Base-by-base conservation (phyloP, 2,113 vertebrate species). In the Cacatua alba region DNA sequence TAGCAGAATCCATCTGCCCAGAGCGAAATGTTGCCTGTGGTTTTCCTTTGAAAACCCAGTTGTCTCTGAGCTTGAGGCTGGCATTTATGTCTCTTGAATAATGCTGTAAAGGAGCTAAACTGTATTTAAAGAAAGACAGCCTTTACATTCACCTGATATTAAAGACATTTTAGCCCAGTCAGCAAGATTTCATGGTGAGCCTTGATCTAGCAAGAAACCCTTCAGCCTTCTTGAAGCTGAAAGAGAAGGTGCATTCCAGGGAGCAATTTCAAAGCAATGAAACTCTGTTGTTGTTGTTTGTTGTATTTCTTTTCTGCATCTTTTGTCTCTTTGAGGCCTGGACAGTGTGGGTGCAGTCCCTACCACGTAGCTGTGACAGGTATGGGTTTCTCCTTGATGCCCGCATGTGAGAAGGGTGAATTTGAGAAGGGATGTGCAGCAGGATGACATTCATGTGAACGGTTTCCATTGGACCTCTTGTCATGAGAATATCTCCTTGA, bases 111-210 rank as follows among this genome's bases (percentile, higher is more conserved):
- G 84, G 71, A 91, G 52, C 74, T 94, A 95, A 95, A 91, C 85
- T 89, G 86, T 71, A 48, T 86, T 95, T 96, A 92, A 95, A 95
- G 91, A 89, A 91, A 51, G 65, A 78, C 89, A 94, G 48, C 59
- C 26, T 88, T 95, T 92, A 88, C 17, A 28, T 52, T 95, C 4
- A 6, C 62, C 67, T 92, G 72, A 81, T 86, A 51, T 19, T 91
- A 75, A 88, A 91, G 83, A 55, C 51, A 5, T 82, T 79, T 92
- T 89, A 95, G 35, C 77, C 65, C 15, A 60, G 15, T 35, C 78
- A 86, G 19, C 2, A 7, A 29, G 69, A 60, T 92, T 79, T 91
- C 43, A 24, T 69, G 52, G 81, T 25, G 18, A 87, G 65, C 48
- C 52, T 89, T 89, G 35, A 41, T 89, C 24, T 57, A 53, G 71